A percentile compares a stretch with the other conserved stretches of the same genome.
Evolutionary conservation across 2,113 vertebrate species (phyloP).

Genomic region (Seriola rivoliana): DNA sequence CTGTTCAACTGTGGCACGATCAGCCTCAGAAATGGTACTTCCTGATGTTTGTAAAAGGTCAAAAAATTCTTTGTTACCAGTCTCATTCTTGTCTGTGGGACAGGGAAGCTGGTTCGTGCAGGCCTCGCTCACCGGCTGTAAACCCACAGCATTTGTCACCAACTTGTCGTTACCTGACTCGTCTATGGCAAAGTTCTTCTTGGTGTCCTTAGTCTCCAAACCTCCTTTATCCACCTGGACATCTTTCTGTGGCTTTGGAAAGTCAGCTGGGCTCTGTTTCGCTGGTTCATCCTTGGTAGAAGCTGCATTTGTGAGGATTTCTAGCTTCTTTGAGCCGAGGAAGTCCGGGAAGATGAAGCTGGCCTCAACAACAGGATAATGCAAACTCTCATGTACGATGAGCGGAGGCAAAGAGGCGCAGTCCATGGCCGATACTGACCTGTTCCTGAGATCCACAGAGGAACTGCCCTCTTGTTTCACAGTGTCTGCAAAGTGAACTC

Average conservation of each 20-base stretch:
- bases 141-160: constrained; percentile 37
- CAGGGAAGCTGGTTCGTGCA: constrained; percentile 20
- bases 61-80: constrained; percentile 27
- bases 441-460: constrained; percentile 39
- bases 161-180: constrained; percentile 20
- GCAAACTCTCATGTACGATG: constrained; percentile 83
- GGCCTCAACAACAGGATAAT: constrained; percentile 82
- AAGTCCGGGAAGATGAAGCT: constrained; percentile 79
- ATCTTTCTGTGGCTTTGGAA: constrained; percentile 37
- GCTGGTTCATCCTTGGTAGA: constrained; percentile 34
- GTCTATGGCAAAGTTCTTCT: constrained; percentile 34
- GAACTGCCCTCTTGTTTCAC: constrained; percentile 55
- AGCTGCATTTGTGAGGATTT: constrained; percentile 23
- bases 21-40: constrained; percentile 20
- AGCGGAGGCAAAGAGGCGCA: constrained; percentile 83
- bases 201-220: neutral
- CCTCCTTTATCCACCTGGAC: constrained; percentile 23
- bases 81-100: constrained; percentile 35
- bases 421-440: constrained; percentile 36
- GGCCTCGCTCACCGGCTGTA: neutral
- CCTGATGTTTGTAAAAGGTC: constrained; percentile 36
- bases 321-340: constrained; percentile 65
- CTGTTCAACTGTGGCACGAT: neutral
- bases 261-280: constrained; percentile 6
- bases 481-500: constrained; percentile 70